Conservation (phyloP, 1,140 invertebrate species). For the Drosophila sp. region DNA sequence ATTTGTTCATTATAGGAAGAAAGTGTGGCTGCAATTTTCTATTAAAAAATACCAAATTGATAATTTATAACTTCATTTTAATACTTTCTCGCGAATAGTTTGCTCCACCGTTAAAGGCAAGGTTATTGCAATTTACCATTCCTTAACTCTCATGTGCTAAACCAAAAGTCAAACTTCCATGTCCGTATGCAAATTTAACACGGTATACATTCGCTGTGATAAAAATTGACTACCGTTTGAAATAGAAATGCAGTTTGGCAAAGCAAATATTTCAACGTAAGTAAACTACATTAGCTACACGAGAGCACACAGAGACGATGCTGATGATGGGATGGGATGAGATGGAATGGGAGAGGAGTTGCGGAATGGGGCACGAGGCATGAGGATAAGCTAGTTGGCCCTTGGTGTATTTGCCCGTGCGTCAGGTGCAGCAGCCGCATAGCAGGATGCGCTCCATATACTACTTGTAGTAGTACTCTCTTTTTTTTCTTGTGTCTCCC, state of each 20-base stretch:
- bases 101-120: neutral
- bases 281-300: slow-evolving; percentile 74
- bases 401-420: slow-evolving; percentile 59
- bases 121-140: slow-evolving; percentile 2
- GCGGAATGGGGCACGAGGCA: neutral
- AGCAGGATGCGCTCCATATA: slow-evolving; percentile 11
- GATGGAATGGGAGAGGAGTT: too few relatives aligned
- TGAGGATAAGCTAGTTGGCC: slow-evolving; percentile 43
- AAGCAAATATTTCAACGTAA: slow-evolving; percentile 72
- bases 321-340: too few relatives aligned
- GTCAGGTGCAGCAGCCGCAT: slow-evolving; percentile 59
- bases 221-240: slow-evolving; percentile 45
- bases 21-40: neutral
- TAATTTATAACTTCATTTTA: neutral
- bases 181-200: slow-evolving; percentile 35
- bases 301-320: slow-evolving; percentile 10
- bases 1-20: too few relatives aligned
- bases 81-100: neutral
- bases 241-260: slow-evolving; percentile 60
- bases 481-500: neutral
- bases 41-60: neutral
- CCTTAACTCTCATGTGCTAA: neutral
- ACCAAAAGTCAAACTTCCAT: slow-evolving; percentile 9
- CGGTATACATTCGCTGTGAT: slow-evolving; percentile 21
- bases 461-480: neutral